Evolutionary conservation across 2,888 invertebrate genomes (phyloP).

Genomic region (Sturmia bella): DNA sequence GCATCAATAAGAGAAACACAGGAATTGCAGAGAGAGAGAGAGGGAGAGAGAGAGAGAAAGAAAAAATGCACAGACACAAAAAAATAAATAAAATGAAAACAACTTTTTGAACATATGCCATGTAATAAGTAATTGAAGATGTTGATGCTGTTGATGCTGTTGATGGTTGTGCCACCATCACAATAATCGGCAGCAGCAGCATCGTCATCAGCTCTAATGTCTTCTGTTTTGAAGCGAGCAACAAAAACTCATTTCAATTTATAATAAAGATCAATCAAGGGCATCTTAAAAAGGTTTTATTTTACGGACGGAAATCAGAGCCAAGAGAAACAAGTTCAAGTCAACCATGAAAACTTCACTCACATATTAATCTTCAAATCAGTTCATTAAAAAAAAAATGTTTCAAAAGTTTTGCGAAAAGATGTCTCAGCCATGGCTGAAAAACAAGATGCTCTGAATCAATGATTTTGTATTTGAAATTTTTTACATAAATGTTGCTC

Average conservation of each 20-base stretch:
- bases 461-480: too few relatives aligned
- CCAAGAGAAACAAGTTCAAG: not conserved
- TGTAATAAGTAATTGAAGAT: conserved; percentile 62
- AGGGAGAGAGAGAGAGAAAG: conserved; percentile 20
- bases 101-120: conserved; percentile 54
- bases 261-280: not conserved
- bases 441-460: too few relatives aligned
- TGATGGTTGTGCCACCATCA: conserved; percentile 64
- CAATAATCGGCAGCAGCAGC: conserved; percentile 34
- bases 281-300: not conserved
- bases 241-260: conserved; percentile 1
- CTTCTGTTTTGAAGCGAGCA: conserved; percentile 16
- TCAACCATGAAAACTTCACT: too few relatives aligned
- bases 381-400: too few relatives aligned
- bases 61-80: conserved; percentile 27
- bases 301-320: not conserved
- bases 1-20: conserved; percentile 39
- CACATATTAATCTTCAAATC: too few relatives aligned
- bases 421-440: too few relatives aligned
- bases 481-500: too few relatives aligned
- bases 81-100: conserved; percentile 35
- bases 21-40: conserved; percentile 34
- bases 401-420: not conserved
- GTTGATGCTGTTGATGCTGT: conserved; percentile 44
- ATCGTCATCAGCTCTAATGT: conserved; percentile 38